Evolutionary conservation across 2,797 vertebrate species (phyloP), one percentile per base, ranked within the genome.

Genomic region (Gambelia wislizenii): DNA sequence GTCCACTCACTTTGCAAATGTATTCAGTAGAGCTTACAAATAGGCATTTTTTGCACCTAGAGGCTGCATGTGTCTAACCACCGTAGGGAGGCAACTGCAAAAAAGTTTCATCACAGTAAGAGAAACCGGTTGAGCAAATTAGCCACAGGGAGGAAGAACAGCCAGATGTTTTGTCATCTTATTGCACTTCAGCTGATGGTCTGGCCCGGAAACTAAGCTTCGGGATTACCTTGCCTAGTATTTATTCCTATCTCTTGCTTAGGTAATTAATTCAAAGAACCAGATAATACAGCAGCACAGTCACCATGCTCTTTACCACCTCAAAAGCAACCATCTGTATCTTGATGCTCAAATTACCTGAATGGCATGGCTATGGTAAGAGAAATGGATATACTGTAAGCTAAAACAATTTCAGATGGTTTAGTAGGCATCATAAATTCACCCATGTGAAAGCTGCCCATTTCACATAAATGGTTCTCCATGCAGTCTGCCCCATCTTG

Each of bases 191-290:
- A 84, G 4, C 47, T 54, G 30, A 44, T 16, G 36, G 30, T 49
- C 33, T 49, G 59, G 36, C 56, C 12, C 76, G 39, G 49, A 25
- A 77, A 42, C 47, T 54, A 88, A 84, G 25, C 61, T 42, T 16
- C 77, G 59, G 49, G 80, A 69, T 89, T 84, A 69, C n/a, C 10
- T 44, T 84, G 74, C 61, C 18, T 14, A 7, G 8, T 54, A 78
- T 44, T 64, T 77, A 69, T 89, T 84, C 74, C 81, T 69, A 64
- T 39, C 76, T 78, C 54, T 52, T 79, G 61, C 61, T 87, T 69
- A 39, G 67, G 47, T 54, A 79, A 87, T 70, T 76, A 76, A 77
- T 52, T 86, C 47, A 59, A 77, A 77, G 77, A 69, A 87, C 36
- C 61, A 39, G 61, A 79, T 52, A 78, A 12, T 78, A n/a, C 64